These are phyloP conservation scores for Cyphomyrmex costatus DNA, from an alignment of 1,140 invertebrate genomes.

Conservation along the genomic window DNA sequence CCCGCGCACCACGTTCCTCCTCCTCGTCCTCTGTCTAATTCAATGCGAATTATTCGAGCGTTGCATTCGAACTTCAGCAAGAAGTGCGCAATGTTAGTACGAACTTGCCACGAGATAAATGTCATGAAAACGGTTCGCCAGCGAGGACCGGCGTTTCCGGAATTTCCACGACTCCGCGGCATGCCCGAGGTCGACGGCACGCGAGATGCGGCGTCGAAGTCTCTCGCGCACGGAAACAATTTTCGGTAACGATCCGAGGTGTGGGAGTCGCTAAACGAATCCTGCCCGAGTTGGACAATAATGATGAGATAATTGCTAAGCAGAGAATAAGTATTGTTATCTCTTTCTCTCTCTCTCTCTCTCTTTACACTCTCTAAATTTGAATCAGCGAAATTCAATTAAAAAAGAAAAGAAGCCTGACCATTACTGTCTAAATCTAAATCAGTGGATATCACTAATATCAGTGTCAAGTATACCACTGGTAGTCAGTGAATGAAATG, in stretches of 20 bases:
- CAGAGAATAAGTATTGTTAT: background rate
- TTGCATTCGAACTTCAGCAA: conserved; percentile 37
- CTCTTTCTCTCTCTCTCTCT: too few species aligned
- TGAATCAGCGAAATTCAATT: too few species aligned
- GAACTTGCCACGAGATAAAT: conserved; percentile 61
- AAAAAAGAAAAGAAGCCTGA: too few species aligned
- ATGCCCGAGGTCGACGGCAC: conserved; percentile 46
- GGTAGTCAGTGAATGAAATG: too few species aligned
- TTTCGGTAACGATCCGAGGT: conserved; percentile 28
- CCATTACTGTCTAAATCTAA: too few species aligned
- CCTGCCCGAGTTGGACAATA: background rate
- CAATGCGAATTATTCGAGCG: conserved; percentile 54
- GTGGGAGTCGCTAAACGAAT: background rate
- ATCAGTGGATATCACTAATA: too few species aligned
- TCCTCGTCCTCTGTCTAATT: conserved; percentile 5
- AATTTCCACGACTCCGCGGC: conserved; percentile 41
- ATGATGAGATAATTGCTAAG: background rate
- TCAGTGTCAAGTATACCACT: too few species aligned
- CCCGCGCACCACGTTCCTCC: background rate
- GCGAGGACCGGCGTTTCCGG: conserved; percentile 35
- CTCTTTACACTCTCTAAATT: too few species aligned
- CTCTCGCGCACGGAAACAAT: conserved; percentile 35
- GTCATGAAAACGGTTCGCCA: conserved; percentile 47
- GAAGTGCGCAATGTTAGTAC: conserved; percentile 53
- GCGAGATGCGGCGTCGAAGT: conserved; percentile 42